A percentile compares a stretch with the other conserved stretches of the same genome.
Evolutionary conservation across 2,113 vertebrate genomes (phyloP).

Genomic region (Macroglossus sobrinus): DNA sequence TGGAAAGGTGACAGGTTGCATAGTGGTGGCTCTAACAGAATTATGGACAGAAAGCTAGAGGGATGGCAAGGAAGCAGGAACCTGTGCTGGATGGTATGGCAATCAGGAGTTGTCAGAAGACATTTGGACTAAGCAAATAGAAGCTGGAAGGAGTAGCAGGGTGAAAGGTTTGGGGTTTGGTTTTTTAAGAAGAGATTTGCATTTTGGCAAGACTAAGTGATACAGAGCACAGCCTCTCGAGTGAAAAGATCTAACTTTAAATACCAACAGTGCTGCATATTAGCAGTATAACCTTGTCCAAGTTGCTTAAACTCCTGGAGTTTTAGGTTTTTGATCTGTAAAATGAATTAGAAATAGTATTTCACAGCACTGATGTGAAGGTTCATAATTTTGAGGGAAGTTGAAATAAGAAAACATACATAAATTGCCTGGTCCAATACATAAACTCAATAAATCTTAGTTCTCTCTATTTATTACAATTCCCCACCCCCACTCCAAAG

Average conservation of each 20-base stretch:
- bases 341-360: conserved; percentile 20
- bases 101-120: not conserved
- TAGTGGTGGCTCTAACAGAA: not conserved
- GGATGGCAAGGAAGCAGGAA: not conserved
- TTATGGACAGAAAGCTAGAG: not conserved
- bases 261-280: not conserved
- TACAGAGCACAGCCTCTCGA: not conserved
- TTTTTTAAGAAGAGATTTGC: not conserved
- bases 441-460: not conserved
- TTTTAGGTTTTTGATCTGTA: not conserved
- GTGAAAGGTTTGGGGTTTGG: not conserved
- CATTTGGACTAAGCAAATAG: not conserved
- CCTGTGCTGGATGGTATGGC: not conserved
- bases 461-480: not conserved
- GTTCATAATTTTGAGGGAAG: not conserved
- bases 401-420: not conserved
- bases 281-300: not conserved
- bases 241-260: not conserved
- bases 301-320: not conserved
- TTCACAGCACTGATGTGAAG: not conserved
- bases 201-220: not conserved
- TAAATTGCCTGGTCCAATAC: not conserved
- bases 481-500: not conserved
- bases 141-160: not conserved
- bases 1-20: not conserved